A percentile compares a stretch with the other conserved stretches of the same genome.
These are phyloP conservation scores for Pongo abelii DNA, from an alignment of 2,113 vertebrate genomes.

Conservation along the genomic window DNA sequence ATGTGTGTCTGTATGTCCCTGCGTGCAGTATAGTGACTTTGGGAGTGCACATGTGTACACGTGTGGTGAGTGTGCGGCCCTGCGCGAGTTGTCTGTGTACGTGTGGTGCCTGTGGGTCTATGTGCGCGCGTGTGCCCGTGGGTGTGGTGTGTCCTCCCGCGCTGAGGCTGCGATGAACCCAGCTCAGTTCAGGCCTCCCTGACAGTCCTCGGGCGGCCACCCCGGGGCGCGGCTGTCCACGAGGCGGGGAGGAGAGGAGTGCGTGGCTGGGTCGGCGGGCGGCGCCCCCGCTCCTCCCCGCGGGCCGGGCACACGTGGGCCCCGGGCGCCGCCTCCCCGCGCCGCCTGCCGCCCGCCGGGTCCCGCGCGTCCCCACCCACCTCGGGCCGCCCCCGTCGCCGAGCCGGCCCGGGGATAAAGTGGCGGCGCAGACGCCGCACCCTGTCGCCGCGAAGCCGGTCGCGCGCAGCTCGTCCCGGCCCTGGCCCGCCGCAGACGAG, in stretches of 20 bases:
- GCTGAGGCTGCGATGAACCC: not conserved
- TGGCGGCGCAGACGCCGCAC: constrained; percentile 61
- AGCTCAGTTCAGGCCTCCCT: not conserved
- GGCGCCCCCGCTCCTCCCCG: constrained; percentile 59
- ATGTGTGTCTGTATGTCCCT: not conserved
- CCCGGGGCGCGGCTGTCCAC: not conserved
- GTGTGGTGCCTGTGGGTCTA: not conserved
- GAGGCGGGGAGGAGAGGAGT: not conserved
- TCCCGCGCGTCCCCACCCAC: constrained; percentile 57
- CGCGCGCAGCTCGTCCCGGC: constrained; percentile 43
- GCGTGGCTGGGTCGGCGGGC: not conserved
- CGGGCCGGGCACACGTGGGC: constrained; percentile 68
- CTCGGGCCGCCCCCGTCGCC: constrained; percentile 50
- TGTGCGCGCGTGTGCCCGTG: not conserved
- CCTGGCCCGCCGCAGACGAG: constrained; percentile 13
- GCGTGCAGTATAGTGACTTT: not conserved
- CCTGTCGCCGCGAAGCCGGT: constrained; percentile 14
- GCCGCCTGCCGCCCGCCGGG: not conserved
- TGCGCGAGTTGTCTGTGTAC: not conserved
- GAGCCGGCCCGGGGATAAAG: constrained; percentile 66
- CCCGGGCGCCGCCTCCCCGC: constrained; percentile 48
- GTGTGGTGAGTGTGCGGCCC: not conserved
- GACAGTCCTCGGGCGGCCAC: not conserved
- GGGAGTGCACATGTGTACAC: not conserved
- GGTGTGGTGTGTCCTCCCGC: not conserved